Base-by-base conservation (phyloP, 2,797 vertebrate genomes). In the Sebastes matsubarae region DNA sequence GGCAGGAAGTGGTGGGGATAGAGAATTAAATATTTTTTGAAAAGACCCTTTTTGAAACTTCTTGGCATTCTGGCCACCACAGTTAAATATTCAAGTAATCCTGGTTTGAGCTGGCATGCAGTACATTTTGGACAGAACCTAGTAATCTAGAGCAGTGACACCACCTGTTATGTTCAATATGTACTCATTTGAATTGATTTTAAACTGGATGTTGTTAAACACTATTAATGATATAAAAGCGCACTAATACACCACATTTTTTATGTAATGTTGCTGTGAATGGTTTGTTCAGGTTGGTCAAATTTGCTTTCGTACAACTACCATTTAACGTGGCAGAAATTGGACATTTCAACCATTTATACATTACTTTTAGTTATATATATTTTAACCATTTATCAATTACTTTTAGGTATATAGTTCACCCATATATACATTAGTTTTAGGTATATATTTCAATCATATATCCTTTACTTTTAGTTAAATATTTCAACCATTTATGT, bases 1-100 rank as follows among this genome's bases (percentile, higher is more conserved):
- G 79, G 67, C 74, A 83, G 72, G 67, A 89, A 80, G 86, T 69
- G 70, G 68, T 34, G 32, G 55, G 76, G 14, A 58, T 72, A 13
- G 27, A 54, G 24, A 81, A 77, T 79, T 34, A 60, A 71, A 66
- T 72, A 30, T 8, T 57, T 68, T 38, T 24, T 38, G 29, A 55
- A 59, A 84, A 72, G 14, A 8, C 4, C 12, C 54, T 52, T 79
- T 74, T 82, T 42, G 57, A 73, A 84, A 74, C 25, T 46, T 75
- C 32, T 61, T 74, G 12, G 27, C 57, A 71, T 27, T 16, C 20
- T 18, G 25, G 75, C 64, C 10, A 16, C 30, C 5, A 34, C 57
- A 59, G 46, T 55, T 66, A 65, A 79, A 67, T 82, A 66, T 86
- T 80, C 66, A 54, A 32, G 16, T 55, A 60, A 75, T 72, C 57